A percentile compares a stretch with the other conserved stretches of the same genome.
Evolutionary conservation across 2,888 invertebrate genomes (phyloP).

Genomic region (Spatulosminthurus flaviceps): DNA sequence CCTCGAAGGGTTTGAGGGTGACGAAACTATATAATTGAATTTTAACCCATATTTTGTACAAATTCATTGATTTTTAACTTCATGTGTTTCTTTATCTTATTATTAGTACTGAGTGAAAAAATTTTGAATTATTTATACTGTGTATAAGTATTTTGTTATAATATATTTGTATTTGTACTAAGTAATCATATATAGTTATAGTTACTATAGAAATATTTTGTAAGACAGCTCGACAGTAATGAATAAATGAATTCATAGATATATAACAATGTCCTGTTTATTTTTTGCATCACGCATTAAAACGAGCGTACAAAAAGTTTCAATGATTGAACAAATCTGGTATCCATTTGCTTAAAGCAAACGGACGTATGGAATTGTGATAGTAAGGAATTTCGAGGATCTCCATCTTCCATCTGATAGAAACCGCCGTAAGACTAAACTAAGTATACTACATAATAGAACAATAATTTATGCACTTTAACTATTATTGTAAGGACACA

Average conservation of each 20-base stretch:
- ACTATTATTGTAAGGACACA: constrained; percentile 11
- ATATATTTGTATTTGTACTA: too few relatives aligned
- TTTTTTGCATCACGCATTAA: constrained; percentile 25
- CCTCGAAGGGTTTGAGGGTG: neutral
- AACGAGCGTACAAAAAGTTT: constrained; percentile 30
- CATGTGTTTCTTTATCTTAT: too few relatives aligned
- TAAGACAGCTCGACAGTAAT: too few relatives aligned
- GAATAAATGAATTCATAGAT: neutral
- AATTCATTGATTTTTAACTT: neutral
- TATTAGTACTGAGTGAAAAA: too few relatives aligned
- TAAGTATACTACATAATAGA: neutral
- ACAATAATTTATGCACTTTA: neutral
- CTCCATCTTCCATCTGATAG: neutral
- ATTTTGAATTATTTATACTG: too few relatives aligned
- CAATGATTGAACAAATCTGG: constrained; percentile 8
- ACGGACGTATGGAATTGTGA: neutral
- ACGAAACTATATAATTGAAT: too few relatives aligned
- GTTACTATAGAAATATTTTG: neutral
- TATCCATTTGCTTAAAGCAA: neutral
- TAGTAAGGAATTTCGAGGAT: constrained; percentile 3
- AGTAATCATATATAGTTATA: too few relatives aligned
- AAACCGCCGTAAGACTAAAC: neutral
- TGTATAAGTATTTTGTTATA: too few relatives aligned
- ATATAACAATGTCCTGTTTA: constrained; percentile 2
- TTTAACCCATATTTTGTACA: neutral